Evolutionary conservation across 2,797 vertebrate genomes (phyloP), one percentile per base, ranked within the genome.

Genomic region (Pteropus rufus): DNA sequence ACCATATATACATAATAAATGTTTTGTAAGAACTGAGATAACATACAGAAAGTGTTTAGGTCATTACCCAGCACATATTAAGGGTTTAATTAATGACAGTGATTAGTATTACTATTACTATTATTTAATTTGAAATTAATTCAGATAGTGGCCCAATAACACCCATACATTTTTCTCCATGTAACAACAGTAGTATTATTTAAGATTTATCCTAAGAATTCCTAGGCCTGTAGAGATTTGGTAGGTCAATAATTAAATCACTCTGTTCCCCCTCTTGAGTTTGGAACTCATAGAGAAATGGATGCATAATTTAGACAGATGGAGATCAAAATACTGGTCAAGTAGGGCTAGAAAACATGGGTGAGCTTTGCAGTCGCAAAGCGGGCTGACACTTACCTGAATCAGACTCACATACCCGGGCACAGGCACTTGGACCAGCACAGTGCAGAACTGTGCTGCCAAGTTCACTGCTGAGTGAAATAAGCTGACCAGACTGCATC

Each of bases 301-400:
- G 11, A 94, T 56, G 11, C 16, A 46, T 93, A 94, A 84, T 76
- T 64, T 39, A 89, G 31, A 89, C 44, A 88, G 91, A 69, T 84
- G 87, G 90, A 94, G 46, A 96, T 65, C 64, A 89, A 85, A 89
- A 58, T 79, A 77, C 39, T 80, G 69, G 46, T 89, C 86, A 79
- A 91, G 41, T 18, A 49, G 36, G 84, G 31, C 54, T 62, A 6
- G 36, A 82, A 87, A 82, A 90, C 29, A 62, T 5, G 16, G 31
- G 31, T 52, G 23, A 96, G 31, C 21, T 91, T 12, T 91, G 75
- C 24, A 87, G 69, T 21, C 81, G n/a, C 77, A 81, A 67, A 69
- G 44, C 67, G 81, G 54, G 21, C 67, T 75, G 41, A 75, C 23
- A 62, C 5, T 76, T 7, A 56, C 92, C 36, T 89, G 46, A 88